Evolutionary conservation across 2,888 invertebrate genomes (phyloP), one percentile per base, ranked within the genome.

Genomic region (Phortica magna): DNA sequence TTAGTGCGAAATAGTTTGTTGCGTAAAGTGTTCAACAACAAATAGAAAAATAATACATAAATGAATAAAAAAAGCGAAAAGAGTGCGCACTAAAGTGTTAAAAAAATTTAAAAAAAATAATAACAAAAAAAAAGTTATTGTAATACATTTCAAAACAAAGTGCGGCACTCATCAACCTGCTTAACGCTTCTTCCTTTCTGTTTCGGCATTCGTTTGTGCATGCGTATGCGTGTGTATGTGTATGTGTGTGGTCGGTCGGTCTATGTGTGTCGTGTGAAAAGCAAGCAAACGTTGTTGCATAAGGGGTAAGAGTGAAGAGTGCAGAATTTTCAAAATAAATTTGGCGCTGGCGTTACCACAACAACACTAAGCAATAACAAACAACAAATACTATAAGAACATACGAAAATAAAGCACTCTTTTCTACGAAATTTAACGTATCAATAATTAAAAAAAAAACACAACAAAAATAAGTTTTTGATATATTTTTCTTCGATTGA

Each of bases 101-200:
- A 80, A 76, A 72, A 70, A 76, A 78, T 81, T 79, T 75, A 81
- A 78, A 82, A 72, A 75, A 79, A 70, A 19, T 31, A 78, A 80
- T 78, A 82, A 88, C 14, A 85, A 85, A 87, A 87, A 88, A 87
- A 85, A 80, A n/a, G n/a, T 80, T 80, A 79, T 87, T 87, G 88
- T 84, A 84, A 84, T 87, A 87, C 85, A 64, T 74, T 76, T 12
- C 39, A n/a, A 55, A 70, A 76, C 73, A 53, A 77, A 43, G 19
- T 43, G 43, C 61, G 64, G 73, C 48, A 14, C 68, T 19, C 41
- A 14, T 59, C 55, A 59, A 71, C 71, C 73, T 61, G 14, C 22
- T 43, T 14, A 19, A 19, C 17, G 12, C 73, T 64, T 22, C 73
- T 64, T 22, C 48, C 43, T 22, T 17, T 42, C 55, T 72, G 31